Base-by-base conservation (phyloP, 2,888 invertebrate species). In the Silvanus unidentatus region DNA sequence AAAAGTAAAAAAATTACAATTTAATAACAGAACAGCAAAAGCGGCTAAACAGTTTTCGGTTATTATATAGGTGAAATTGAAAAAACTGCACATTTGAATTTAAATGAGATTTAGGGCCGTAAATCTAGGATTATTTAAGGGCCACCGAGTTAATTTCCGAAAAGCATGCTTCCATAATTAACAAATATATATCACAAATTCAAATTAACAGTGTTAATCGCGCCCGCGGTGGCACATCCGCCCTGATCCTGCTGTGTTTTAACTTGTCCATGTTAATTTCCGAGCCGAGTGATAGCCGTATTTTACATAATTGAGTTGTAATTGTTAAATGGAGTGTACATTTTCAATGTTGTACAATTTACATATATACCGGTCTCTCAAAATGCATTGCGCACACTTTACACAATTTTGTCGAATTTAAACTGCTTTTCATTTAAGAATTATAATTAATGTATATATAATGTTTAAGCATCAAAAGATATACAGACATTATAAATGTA, bases 281-380 rank as follows among this genome's bases (percentile, higher is more conserved):
- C 72, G 69, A 66, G 65, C 61, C 54, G 60, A 59, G 64, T 62
- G 69, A 69, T 69, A 67, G 64, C 61, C 60, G 63, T 64, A 60
- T 64, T 71, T 70, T 69, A 60, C 70, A 70, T 70, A 71, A 71
- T 71, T 69, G 71, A 69, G 66, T 71, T 67, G 66, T 70, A 69
- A 71, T 71, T 70, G 71, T 66, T 71, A 66, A 71, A 71, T 71
- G 68, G 69, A 63, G 63, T 65, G 69, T 65, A 58, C 62, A 58
- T 67, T 69, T 69, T 66, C 68, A 67, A 68, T 67, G 66, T 65
- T 64, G 59, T 55, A 50, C 57, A 54, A 69, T 70, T 70, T 70
- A 66, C 70, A 69, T 69, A 68, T 63, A 65, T 64, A 65, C 67
- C 65, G 66, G 66, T 59, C 58, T 52, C 45, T 45, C 43, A 39